Base-by-base conservation (phyloP, 64 coral and sea anemone genomes). In the Pachyseris speciosa region DNA sequence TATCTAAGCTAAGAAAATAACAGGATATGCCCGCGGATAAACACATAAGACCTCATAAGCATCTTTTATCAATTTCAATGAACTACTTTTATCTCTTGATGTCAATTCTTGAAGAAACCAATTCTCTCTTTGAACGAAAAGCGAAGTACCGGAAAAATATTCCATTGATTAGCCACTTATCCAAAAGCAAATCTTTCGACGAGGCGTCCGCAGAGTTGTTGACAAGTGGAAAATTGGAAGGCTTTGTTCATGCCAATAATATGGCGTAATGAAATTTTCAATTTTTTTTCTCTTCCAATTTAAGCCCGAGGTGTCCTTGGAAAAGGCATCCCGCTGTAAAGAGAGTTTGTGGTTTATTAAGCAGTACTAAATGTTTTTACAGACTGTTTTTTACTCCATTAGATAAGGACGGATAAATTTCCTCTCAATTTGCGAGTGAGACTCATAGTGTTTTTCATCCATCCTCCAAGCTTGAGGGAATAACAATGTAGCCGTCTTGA, bases 11-110 rank as follows among this genome's bases (percentile, higher is more conserved):
- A 40, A n/a, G 11, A 22, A 74, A 74, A 74, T 57, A 27, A 74
- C 70, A 74, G 70, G 70, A 74, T 44, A 74, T 74, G 70, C 25
- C 22, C 37, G 37, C 40, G 20, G 31, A 29, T 20, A 28, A 45
- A 39, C 0, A n/a, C 45, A 40, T 27, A 43, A 74, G 70, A 74
- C 2, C 24, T 74, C 70, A 44, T 40, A 17, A 60, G 36, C 51
- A 81, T 81, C 36, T 61, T 37, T 37, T 81, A 33, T 24, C 53
- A 63, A 40, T 81, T 81, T 36, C 77, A 81, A 55, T 63, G 34
- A 15, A 40, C 13, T 20, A 40, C 34, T n/a, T n/a, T 45, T 26
- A 5, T 76, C 43, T 76, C 12, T 76, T 76, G 6, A 50, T 76
- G 73, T 33, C 73, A 76, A 11, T 28, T 2, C 34, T 10, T 76